phyloP scores from a whole-genome alignment of 1,140 invertebrate species.

The Limonius californicus region DNA sequence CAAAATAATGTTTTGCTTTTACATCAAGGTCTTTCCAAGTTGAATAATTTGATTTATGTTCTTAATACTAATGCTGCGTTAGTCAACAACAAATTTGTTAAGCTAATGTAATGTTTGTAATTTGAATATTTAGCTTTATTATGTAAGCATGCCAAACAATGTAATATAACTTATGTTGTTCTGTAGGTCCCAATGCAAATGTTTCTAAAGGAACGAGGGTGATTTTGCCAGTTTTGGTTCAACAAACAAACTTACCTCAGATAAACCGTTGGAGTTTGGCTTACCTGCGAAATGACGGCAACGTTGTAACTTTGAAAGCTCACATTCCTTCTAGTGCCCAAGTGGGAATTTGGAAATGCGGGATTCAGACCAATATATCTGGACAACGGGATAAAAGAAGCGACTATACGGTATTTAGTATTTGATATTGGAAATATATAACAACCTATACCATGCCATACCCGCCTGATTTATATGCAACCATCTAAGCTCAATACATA shows the following conservation, averaged over 20 bases:
- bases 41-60: too few species aligned
- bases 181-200: conserved; percentile 58
- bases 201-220: conserved; percentile 62
- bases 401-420: conserved; percentile 48
- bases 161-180: neutral
- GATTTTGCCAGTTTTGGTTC: conserved; percentile 54
- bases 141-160: too few species aligned
- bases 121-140: too few species aligned
- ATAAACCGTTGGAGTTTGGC: conserved; percentile 60
- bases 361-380: conserved; percentile 56
- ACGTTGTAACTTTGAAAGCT: conserved; percentile 59
- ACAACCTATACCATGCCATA: too few species aligned
- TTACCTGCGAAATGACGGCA: conserved; percentile 55
- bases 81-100: too few species aligned
- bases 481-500: too few species aligned
- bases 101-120: too few species aligned
- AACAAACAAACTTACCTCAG: conserved; percentile 48
- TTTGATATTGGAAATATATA: too few species aligned
- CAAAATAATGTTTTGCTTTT: too few species aligned
- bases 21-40: too few species aligned
- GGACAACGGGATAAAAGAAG: conserved; percentile 52
- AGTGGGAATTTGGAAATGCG: conserved; percentile 67
- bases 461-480: too few species aligned
- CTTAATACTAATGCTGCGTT: too few species aligned
- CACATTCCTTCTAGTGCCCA: conserved; percentile 57